Evolutionary conservation across 2,888 invertebrate genomes (phyloP).

Genomic region (Cenopis cana): DNA sequence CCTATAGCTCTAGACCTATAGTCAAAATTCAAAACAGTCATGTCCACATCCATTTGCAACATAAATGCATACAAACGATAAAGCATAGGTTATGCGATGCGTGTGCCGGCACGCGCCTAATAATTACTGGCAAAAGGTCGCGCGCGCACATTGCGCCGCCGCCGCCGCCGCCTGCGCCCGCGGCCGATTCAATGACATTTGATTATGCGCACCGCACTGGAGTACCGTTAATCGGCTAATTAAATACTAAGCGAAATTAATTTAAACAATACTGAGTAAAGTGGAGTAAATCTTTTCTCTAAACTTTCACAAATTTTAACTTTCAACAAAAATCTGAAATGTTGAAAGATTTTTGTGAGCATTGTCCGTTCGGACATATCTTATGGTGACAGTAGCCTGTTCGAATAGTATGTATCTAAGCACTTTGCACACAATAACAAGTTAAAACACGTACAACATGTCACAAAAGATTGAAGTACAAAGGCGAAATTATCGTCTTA

Average conservation of each 20-base stretch:
- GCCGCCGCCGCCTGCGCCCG: constrained; percentile 51
- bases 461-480: too few species aligned
- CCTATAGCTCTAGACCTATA: neutral
- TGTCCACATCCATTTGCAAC: neutral
- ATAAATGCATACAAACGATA: constrained; percentile 1
- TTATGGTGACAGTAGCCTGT: too few species aligned
- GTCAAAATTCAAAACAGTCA: neutral
- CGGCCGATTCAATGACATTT: constrained; percentile 21
- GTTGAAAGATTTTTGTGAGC: too few species aligned
- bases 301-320: too few species aligned
- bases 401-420: too few species aligned
- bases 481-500: too few species aligned
- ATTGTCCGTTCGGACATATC: too few species aligned
- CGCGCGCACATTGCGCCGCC: constrained; percentile 78
- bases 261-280: neutral
- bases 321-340: too few species aligned
- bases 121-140: constrained; percentile 82
- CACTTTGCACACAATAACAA: too few species aligned
- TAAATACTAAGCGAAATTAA: neutral
- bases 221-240: constrained; percentile 19
- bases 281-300: too few species aligned
- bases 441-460: too few species aligned
- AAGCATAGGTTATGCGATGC: constrained; percentile 49
- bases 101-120: constrained; percentile 70
- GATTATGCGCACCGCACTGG: constrained; percentile 31